A percentile compares a stretch with the other conserved stretches of the same genome.
phyloP scores from a whole-genome alignment of 2,113 vertebrate genomes.

The Ophthalmolycus amberensis region DNA sequence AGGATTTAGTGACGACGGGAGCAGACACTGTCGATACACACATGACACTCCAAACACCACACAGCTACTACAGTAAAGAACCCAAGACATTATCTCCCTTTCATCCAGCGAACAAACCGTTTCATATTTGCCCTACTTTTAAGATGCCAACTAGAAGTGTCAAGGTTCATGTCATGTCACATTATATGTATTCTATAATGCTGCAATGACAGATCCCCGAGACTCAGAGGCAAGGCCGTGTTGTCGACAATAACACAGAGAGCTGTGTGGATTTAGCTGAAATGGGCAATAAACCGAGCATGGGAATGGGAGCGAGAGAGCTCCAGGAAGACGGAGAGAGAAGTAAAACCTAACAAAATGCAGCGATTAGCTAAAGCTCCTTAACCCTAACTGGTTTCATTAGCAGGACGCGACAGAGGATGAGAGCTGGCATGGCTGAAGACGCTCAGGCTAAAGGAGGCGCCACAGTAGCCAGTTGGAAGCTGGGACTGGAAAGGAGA shows the following conservation, averaged over 20 bases:
- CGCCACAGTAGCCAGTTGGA: constrained; percentile 6
- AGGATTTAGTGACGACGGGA: constrained; percentile 52
- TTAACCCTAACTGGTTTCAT: constrained; percentile 65
- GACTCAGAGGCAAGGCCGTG: constrained; percentile 50
- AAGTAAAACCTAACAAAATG: constrained; percentile 27
- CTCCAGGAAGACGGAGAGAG: constrained; percentile 6
- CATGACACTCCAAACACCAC: constrained; percentile 8
- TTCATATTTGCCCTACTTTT: constrained; percentile 44
- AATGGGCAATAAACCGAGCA: constrained; percentile 61
- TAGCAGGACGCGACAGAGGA: constrained; percentile 47
- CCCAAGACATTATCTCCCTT: constrained; percentile 36
- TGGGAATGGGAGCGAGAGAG: background rate
- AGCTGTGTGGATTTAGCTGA: constrained; percentile 56
- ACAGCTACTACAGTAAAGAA: constrained; percentile 48
- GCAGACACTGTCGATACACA: constrained; percentile 26
- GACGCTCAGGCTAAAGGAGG: constrained; percentile 36
- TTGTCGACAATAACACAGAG: constrained; percentile 69
- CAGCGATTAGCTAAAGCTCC: constrained; percentile 67
- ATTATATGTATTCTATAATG: constrained; percentile 54
- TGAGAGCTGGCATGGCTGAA: constrained; percentile 42
- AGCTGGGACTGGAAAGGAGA: constrained; percentile 5
- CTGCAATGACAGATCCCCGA: constrained; percentile 48
- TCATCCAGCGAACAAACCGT: constrained; percentile 29
- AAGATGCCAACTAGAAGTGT: constrained; percentile 55
- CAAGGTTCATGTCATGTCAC: constrained; percentile 54